phyloP scores from a whole-genome alignment of 2,888 invertebrate species.

The Scaptomyza caliginosa region DNA sequence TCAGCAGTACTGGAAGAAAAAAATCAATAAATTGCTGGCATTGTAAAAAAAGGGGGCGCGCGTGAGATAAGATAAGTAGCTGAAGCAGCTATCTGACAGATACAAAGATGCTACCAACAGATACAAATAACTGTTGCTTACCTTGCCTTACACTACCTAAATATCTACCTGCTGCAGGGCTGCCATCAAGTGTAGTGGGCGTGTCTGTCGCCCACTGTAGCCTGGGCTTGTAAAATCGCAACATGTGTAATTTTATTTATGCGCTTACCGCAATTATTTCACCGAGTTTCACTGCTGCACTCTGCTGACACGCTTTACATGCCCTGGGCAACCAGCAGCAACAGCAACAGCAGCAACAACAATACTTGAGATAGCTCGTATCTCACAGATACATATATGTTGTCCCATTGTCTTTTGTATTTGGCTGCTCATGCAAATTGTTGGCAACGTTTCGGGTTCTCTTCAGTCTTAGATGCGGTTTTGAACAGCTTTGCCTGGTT shows the following conservation, averaged over 20 bases:
- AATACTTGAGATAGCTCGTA: constrained; percentile 49
- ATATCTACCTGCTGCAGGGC: constrained; percentile 17
- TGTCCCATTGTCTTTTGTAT: constrained; percentile 63
- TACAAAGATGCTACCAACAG: constrained; percentile 38
- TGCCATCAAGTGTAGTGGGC: constrained; percentile 3
- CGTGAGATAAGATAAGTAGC: constrained; percentile 55
- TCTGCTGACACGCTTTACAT: constrained; percentile 78
- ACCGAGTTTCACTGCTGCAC: constrained; percentile 77
- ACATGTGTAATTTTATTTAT: constrained; percentile 59
- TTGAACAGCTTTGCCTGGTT: constrained; percentile 59
- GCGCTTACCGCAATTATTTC: constrained; percentile 75
- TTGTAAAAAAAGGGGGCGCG: constrained; percentile 14
- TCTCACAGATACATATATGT: constrained; percentile 46
- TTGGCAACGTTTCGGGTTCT: constrained; percentile 47
- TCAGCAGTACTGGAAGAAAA: constrained; percentile 25
- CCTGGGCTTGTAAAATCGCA: constrained; percentile 52
- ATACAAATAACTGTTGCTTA: constrained; percentile 37
- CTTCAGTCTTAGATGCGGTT: constrained; percentile 63
- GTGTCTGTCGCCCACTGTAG: constrained; percentile 38
- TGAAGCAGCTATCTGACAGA: constrained; percentile 23
- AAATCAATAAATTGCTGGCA: constrained; percentile 51
- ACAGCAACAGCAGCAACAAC: background rate
- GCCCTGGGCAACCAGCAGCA: constrained; percentile 42
- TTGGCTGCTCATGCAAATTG: constrained; percentile 59
- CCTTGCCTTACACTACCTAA: constrained; percentile 2